These are phyloP conservation scores for Trichopoda pennipes DNA, from an alignment of 2,888 invertebrate genomes.

Conservation along the genomic window DNA sequence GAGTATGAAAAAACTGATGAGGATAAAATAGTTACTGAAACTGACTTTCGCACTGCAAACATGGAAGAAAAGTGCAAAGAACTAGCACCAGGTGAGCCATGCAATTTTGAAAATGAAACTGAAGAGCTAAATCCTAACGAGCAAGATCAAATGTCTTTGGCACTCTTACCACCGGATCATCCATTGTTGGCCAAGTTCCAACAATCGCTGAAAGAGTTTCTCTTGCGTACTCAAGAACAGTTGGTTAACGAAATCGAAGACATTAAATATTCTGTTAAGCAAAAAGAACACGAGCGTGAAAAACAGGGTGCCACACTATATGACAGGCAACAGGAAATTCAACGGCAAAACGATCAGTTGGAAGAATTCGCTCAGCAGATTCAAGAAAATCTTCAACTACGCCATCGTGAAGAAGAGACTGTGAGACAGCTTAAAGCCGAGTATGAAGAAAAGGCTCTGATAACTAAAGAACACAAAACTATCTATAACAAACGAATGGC, in stretches of 20 bases:
- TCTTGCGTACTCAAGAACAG: conserved; percentile 85
- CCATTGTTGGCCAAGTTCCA: conserved; percentile 89
- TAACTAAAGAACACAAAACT: conserved; percentile 74
- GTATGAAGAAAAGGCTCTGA: conserved; percentile 76
- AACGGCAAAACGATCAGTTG: conserved; percentile 81
- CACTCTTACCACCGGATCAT: conserved; percentile 85
- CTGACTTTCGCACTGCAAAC: not conserved
- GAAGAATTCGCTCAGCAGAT: conserved; percentile 81
- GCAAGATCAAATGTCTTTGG: conserved; percentile 60
- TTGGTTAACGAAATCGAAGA: conserved; percentile 86
- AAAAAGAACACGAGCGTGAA: conserved; percentile 77
- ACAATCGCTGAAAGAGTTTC: conserved; percentile 85
- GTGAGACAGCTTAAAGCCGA: conserved; percentile 77
- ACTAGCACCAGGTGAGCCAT: conserved; percentile 39
- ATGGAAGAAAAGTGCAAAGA: not conserved
- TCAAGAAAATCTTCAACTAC: conserved; percentile 72
- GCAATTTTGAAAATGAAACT: conserved; percentile 65
- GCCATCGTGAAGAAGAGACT: conserved; percentile 64
- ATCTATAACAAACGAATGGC: conserved; percentile 75
- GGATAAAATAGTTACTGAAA: not conserved
- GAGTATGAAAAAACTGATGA: not conserved
- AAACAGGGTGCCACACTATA: conserved; percentile 81
- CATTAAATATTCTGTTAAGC: conserved; percentile 82
- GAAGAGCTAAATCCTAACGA: conserved; percentile 59
- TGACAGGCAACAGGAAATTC: conserved; percentile 82